Evolutionary conservation across 2,888 invertebrate genomes (phyloP), one percentile per base, ranked within the genome.

Genomic region (Creontiades dilutus): DNA sequence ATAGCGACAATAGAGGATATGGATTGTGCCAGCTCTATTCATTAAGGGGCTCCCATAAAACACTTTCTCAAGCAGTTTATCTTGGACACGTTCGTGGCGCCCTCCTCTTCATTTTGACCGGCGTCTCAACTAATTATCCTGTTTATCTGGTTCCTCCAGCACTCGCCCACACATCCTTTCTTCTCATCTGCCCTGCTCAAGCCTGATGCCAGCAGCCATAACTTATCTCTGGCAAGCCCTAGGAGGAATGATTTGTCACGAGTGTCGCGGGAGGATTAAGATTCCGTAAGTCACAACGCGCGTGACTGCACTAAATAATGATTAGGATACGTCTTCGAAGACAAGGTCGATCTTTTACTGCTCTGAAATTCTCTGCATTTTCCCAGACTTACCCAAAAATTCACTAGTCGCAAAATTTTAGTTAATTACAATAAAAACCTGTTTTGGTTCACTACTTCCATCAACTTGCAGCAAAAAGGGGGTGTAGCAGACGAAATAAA

Each of bases 71-170:
- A 68, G 68, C 68, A 68, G 23, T 68, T 68, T 68, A 68, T 68
- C 68, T 68, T 68, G 68, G 23, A 68, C 68, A 19, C 68, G 68
- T 68, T 23, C 23, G 68, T 7, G 27, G 68, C 61, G 68, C 68
- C 68, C 68, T 23, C 23, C 68, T 23, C 27, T 23, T 68, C 68
- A 68, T 68, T 19, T 68, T 23, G 19, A 11, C 68, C 68, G 23
- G 68, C 68, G 68, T 68, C 68, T 68, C 19, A 61, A 68, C 68
- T 68, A 68, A 68, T 68, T 68, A 68, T 68, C 68, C 68, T 68
- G 68, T 68, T 68, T 68, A 68, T 68, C 68, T 68, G 68, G 68
- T 23, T 23, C 23, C 68, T 23, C 68, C 68, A 68, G 52, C 23
- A 68, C 68, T 19, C 19, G 68, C 68, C 68, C 68, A 68, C 68